These are phyloP conservation scores for Alosa alosa DNA, from an alignment of 2,113 vertebrate species.

Conservation along the genomic window DNA sequence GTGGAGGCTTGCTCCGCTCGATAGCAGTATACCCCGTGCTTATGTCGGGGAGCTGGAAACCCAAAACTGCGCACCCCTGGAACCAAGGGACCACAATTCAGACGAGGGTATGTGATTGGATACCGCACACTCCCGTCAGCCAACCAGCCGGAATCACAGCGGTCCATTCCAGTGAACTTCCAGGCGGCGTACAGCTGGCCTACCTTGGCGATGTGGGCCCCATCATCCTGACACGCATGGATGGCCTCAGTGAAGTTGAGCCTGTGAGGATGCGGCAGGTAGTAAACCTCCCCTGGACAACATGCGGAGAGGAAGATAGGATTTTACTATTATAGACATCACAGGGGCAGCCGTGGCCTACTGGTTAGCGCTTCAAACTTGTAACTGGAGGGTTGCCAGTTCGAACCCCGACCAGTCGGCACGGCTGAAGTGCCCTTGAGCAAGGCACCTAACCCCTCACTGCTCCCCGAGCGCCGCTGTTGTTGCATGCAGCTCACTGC, in stretches of 20 bases:
- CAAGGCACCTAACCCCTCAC: no score
- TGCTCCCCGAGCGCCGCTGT: no score
- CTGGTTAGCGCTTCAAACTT: no score
- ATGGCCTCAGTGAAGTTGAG: slow-evolving; percentile 76
- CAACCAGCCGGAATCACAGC: slow-evolving; percentile 83
- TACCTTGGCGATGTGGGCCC: slow-evolving; percentile 75
- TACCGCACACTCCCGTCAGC: slow-evolving; percentile 83
- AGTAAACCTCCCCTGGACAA: slow-evolving; percentile 79
- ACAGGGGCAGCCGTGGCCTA: not conserved
- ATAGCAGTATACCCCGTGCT: slow-evolving; percentile 38
- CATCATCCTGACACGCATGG: slow-evolving; percentile 69
- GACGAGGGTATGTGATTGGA: slow-evolving; percentile 72
- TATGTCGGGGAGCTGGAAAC: slow-evolving; percentile 25
- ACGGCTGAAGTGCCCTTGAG: no score
- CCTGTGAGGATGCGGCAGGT: slow-evolving; percentile 63
- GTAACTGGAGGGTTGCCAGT: no score
- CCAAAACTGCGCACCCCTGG: slow-evolving; percentile 31
- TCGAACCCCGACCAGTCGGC: no score
- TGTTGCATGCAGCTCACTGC: no score
- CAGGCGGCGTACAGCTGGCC: slow-evolving; percentile 85
- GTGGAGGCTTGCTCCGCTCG: slow-evolving; percentile 11
- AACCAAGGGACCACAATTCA: slow-evolving; percentile 73
- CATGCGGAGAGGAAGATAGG: not conserved
- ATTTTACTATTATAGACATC: not conserved
- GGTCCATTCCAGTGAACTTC: slow-evolving; percentile 76